A percentile compares a stretch with the other conserved stretches of the same genome.
phyloP scores from a whole-genome alignment of 2,113 vertebrate genomes.

The Pycnonotus jocosus region DNA sequence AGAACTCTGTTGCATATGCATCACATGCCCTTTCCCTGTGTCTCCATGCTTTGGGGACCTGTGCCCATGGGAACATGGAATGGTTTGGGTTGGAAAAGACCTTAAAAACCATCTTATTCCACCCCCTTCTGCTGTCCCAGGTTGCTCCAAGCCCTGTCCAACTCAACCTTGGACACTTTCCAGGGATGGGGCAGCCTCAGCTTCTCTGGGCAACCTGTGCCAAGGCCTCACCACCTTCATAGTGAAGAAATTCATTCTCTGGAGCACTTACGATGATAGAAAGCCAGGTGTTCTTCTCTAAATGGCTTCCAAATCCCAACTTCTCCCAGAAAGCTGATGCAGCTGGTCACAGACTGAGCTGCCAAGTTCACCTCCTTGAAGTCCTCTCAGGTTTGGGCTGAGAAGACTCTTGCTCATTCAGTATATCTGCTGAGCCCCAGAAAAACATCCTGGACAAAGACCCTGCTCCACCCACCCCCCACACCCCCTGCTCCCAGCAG shows the following conservation, averaged over 20 bases:
- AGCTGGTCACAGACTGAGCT: rapidly evolving
- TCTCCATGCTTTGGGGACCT: neutral
- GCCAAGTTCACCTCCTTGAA: neutral
- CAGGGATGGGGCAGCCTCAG: neutral
- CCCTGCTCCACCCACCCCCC: rapidly evolving
- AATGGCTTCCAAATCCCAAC: neutral
- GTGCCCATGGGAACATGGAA: neutral
- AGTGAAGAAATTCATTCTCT: neutral
- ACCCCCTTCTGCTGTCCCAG: rapidly evolving
- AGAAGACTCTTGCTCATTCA: neutral
- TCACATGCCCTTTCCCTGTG: rapidly evolving
- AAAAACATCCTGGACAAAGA: neutral
- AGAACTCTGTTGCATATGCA: rapidly evolving
- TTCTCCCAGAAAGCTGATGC: neutral
- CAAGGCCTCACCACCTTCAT: neutral
- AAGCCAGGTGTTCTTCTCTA: neutral
- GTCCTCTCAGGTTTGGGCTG: neutral
- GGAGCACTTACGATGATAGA: neutral
- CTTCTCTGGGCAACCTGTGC: neutral
- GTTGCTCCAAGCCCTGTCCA: neutral
- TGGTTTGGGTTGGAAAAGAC: neutral
- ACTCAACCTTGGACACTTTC: too few relatives aligned
- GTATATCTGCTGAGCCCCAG: neutral
- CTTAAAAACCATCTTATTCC: neutral
- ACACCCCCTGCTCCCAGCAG: neutral